phyloP scores from a whole-genome alignment of 2,113 vertebrate species.

The Eira barbara region DNA sequence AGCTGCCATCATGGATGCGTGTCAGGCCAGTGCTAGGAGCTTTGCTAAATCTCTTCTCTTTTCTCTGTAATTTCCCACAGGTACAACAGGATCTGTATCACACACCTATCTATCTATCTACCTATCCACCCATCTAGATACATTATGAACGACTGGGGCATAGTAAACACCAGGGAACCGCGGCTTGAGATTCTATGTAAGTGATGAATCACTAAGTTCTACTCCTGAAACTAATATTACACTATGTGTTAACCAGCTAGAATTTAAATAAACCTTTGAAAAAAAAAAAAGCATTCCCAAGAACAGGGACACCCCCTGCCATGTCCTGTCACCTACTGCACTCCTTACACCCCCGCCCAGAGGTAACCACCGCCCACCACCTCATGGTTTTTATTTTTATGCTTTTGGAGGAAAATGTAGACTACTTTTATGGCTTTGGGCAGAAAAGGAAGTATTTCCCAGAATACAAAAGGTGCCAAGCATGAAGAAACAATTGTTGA shows the following conservation, averaged over 20 bases:
- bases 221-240: background rate
- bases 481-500: background rate
- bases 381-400: background rate
- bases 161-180: background rate
- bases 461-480: background rate
- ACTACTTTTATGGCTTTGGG: background rate
- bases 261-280: background rate
- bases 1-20: no score
- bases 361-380: background rate
- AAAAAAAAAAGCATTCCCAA: background rate
- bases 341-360: accelerated
- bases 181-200: background rate
- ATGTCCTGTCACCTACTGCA: background rate
- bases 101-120: background rate
- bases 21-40: background rate
- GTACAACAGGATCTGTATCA: background rate
- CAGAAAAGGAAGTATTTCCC: background rate
- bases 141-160: accelerated
- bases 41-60: background rate
- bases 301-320: no score
- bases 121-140: accelerated
- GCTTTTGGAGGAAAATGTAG: background rate
- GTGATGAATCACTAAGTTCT: background rate
- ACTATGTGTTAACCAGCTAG: background rate
- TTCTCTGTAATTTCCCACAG: background rate